phyloP scores from a whole-genome alignment of 2,888 invertebrate genomes.

The Drosophila colorata region DNA sequence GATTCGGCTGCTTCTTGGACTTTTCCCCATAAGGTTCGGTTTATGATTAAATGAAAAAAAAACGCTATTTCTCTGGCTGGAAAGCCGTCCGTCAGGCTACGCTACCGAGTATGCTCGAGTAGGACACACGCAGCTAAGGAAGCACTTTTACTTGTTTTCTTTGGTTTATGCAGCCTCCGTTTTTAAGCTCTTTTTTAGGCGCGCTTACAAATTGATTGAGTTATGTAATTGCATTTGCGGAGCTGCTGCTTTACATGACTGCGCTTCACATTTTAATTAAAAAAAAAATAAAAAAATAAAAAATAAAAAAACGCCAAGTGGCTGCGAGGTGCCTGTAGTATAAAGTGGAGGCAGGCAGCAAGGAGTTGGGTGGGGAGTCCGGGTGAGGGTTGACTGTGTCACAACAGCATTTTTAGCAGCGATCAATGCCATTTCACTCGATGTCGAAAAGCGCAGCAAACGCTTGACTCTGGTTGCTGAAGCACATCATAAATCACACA shows the following conservation, averaged over 20 bases:
- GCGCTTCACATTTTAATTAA: conserved; percentile 77
- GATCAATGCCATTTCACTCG: conserved; percentile 77
- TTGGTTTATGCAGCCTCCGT: neutral
- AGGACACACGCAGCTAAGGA: neutral
- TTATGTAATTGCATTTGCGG: conserved; percentile 78
- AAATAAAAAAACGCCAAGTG: conserved; percentile 17
- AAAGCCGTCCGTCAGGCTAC: too few species aligned
- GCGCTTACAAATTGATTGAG: conserved; percentile 83
- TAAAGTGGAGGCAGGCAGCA: neutral
- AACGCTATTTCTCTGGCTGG: too few species aligned
- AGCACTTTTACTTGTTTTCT: neutral
- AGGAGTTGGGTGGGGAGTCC: neutral
- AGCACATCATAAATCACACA: conserved; percentile 79
- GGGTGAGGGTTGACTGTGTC: conserved; percentile 41
- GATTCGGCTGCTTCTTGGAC: too few species aligned
- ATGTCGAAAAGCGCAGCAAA: conserved; percentile 52
- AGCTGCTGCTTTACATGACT: conserved; percentile 67
- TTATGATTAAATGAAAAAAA: too few species aligned
- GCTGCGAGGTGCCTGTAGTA: neutral
- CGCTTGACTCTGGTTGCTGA: conserved; percentile 43
- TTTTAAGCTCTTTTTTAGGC: conserved; percentile 8
- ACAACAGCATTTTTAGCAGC: conserved; percentile 68
- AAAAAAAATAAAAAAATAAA: conserved; percentile 33
- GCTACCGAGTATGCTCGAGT: neutral
- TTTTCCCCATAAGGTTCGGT: too few species aligned